Conservation (phyloP, 2,797 vertebrate species). For the Acanthopagrus latus region DNA sequence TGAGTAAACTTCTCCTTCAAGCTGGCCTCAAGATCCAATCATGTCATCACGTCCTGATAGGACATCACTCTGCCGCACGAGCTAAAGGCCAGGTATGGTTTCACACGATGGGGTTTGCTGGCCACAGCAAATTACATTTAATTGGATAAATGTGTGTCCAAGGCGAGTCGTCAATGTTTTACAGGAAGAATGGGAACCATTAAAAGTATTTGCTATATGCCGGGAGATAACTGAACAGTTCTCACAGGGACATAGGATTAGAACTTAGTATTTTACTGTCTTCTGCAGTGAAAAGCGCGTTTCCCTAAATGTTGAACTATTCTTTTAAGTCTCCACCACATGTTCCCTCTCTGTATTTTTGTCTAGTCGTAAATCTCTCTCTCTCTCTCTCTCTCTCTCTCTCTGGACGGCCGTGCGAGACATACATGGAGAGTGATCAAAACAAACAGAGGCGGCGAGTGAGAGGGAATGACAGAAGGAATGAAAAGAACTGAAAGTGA, state of each 20-base stretch:
- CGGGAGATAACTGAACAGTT: background rate
- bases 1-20: too few species aligned
- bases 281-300: background rate
- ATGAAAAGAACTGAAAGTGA: constrained; percentile 3
- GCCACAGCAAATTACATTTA: too few species aligned
- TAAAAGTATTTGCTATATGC: background rate
- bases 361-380: constrained; percentile 14
- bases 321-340: constrained; percentile 16
- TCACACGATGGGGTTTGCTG: too few species aligned
- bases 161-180: background rate
- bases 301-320: constrained; percentile 11
- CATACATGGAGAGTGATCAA: constrained; percentile 36
- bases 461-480: constrained; percentile 17
- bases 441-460: constrained; percentile 42
- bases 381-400: background rate
- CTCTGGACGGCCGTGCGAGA: constrained; percentile 10
- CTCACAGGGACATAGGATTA: background rate
- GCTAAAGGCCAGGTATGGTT: too few species aligned
- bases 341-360: constrained; percentile 23
- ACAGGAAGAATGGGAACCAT: background rate
- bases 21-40: too few species aligned
- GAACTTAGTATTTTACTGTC: background rate
- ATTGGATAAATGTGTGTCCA: too few species aligned
- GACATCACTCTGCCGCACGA: too few species aligned
- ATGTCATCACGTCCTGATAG: too few species aligned